Percentiles rank a stretch among this genome's conserved stretches.
These are phyloP conservation scores for Kradibia gibbosae DNA, from an alignment of 1,140 invertebrate genomes.

Conservation along the genomic window DNA sequence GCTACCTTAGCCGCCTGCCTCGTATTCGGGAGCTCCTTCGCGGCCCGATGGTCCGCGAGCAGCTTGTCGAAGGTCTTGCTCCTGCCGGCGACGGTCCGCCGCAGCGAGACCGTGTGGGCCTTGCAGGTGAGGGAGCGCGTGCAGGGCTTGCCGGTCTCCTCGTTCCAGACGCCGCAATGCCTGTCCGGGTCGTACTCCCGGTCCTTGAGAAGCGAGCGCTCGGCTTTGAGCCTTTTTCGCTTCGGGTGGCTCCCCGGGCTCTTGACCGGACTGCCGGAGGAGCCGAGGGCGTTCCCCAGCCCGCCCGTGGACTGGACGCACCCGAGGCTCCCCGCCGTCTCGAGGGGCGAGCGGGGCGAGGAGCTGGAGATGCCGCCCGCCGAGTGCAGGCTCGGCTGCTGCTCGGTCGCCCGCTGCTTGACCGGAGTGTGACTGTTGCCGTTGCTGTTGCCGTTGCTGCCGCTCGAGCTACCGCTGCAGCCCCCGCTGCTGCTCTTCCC, in stretches of 20 bases:
- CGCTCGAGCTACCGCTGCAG: neutral
- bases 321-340: slow-evolving; percentile 36
- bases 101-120: slow-evolving; percentile 83
- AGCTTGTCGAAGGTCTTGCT: slow-evolving; percentile 86
- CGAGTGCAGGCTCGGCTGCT: slow-evolving; percentile 56
- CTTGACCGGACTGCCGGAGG: slow-evolving; percentile 63
- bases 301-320: slow-evolving; percentile 49
- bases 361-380: slow-evolving; percentile 56
- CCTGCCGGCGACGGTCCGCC: slow-evolving; percentile 82
- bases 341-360: slow-evolving; percentile 65
- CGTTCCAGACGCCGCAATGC: slow-evolving; percentile 84
- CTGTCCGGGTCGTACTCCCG: slow-evolving; percentile 86
- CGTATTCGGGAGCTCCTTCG: slow-evolving; percentile 73
- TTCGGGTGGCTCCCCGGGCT: slow-evolving; percentile 68
- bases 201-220: slow-evolving; percentile 77
- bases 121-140: slow-evolving; percentile 88
- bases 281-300: slow-evolving; percentile 36
- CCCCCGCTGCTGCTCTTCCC: slow-evolving; percentile 45
- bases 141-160: slow-evolving; percentile 81
- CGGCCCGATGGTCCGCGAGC: slow-evolving; percentile 82
- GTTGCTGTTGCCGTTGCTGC: slow-evolving; percentile 52
- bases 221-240: slow-evolving; percentile 74
- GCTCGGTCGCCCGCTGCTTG: slow-evolving; percentile 58
- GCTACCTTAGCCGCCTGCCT: slow-evolving; percentile 60
- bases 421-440: slow-evolving; percentile 62